These are phyloP conservation scores for Peromyscus maniculatus DNA, from an alignment of 2,113 vertebrate genomes.

Conservation along the genomic window DNA sequence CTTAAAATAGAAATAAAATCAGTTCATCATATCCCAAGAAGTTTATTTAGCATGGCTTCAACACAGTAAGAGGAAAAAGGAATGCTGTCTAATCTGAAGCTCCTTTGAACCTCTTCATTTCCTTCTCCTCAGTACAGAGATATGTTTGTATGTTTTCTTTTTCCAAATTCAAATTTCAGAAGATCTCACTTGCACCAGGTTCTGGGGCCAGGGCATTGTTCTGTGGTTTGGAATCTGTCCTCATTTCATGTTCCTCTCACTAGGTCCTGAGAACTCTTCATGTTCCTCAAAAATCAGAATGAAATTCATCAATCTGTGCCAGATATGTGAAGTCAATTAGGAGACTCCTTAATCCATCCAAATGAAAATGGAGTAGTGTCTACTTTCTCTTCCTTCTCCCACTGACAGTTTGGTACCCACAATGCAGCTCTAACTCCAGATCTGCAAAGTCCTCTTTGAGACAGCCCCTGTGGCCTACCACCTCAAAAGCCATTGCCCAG, in stretches of 20 bases:
- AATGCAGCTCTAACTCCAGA: no score
- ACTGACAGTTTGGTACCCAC: not conserved
- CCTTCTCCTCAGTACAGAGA: not conserved
- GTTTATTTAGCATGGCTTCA: not conserved
- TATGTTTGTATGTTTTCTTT: not conserved
- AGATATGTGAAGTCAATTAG: not conserved
- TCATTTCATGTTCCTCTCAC: not conserved
- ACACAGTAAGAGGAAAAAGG: not conserved
- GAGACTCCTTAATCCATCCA: not conserved
- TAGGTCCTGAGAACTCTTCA: not conserved
- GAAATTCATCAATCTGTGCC: not conserved
- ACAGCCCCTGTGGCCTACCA: rapidly evolving
- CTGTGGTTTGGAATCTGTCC: not conserved
- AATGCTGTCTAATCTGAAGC: not conserved
- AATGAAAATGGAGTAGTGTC: not conserved
- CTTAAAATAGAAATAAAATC: not conserved
- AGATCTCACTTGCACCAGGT: not conserved
- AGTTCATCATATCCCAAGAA: not conserved
- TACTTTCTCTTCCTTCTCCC: not conserved
- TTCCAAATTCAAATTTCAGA: not conserved
- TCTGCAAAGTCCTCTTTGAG: not conserved
- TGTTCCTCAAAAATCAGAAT: not conserved
- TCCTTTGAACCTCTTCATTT: not conserved
- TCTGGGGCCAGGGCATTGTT: not conserved
- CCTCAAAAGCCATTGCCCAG: not conserved